Conservation (phyloP, 2,888 invertebrate species). For the Pachliopta kotzebuea region DNA sequence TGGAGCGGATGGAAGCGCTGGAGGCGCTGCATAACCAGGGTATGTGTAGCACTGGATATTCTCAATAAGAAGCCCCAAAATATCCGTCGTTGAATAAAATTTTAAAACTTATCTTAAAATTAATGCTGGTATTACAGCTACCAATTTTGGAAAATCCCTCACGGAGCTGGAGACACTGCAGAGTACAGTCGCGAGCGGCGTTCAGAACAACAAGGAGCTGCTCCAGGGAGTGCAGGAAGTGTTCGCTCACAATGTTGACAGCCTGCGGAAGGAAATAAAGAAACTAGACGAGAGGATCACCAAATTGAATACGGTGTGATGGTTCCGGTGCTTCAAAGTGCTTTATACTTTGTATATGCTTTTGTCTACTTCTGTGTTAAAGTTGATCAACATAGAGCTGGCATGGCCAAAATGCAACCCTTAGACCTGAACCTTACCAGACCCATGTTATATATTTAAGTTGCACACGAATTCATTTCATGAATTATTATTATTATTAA, state of each 20-base stretch:
- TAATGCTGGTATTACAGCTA: slow-evolving; percentile 76
- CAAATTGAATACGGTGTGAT: slow-evolving; percentile 75
- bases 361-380: neutral
- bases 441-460: neutral
- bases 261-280: slow-evolving; percentile 87
- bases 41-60: no score
- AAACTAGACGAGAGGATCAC: slow-evolving; percentile 87
- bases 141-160: slow-evolving; percentile 92
- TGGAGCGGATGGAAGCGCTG: slow-evolving; percentile 92
- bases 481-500: no score
- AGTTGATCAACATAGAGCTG: neutral
- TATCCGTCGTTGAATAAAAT: no score
- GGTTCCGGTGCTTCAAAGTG: slow-evolving; percentile 25
- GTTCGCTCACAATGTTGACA: slow-evolving; percentile 89
- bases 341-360: slow-evolving; percentile 16
- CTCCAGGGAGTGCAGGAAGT: slow-evolving; percentile 90
- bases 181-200: slow-evolving; percentile 84
- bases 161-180: slow-evolving; percentile 90
- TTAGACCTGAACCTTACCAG: neutral
- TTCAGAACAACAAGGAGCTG: slow-evolving; percentile 89
- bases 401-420: neutral
- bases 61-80: no score
- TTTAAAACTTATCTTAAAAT: no score
- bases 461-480: no score
- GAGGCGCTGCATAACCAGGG: slow-evolving; percentile 95